Conservation (phyloP, 2,797 vertebrate species). For the Rhinella marina region DNA sequence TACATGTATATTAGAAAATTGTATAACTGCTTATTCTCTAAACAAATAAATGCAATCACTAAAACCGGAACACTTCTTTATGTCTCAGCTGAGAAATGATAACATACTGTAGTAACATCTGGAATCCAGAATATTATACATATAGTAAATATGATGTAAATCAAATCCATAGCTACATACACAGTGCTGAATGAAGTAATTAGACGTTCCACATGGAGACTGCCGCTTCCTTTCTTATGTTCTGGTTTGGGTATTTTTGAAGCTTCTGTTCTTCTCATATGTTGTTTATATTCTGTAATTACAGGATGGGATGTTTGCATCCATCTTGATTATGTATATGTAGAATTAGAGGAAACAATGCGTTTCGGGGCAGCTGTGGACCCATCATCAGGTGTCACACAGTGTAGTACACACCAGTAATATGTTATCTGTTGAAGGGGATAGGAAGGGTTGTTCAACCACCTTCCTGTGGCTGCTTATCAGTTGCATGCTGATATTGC, state of each 20-base stretch:
- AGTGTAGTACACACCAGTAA: too few relatives aligned
- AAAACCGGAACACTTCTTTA: too few relatives aligned
- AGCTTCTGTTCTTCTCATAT: constrained; percentile 23
- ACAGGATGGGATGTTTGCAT: constrained; percentile 45
- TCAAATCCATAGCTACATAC: constrained; percentile 11
- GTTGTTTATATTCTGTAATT: constrained; percentile 47
- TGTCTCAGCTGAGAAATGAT: background rate
- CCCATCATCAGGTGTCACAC: background rate
- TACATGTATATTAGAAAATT: too few relatives aligned
- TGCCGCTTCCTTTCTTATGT: constrained; percentile 1
- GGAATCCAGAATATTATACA: constrained; percentile 35
- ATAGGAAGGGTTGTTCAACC: background rate
- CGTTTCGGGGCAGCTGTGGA: background rate
- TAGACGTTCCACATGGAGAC: constrained; percentile 24
- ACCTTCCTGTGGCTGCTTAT: background rate
- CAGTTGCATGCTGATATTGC: background rate
- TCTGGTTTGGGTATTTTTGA: background rate
- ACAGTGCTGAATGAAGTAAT: background rate
- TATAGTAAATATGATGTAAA: constrained; percentile 44
- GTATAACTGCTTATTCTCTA: too few relatives aligned
- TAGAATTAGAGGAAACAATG: background rate
- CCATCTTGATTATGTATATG: constrained; percentile 39
- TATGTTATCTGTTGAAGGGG: background rate
- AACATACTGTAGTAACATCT: constrained; percentile 43
- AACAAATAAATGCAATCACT: too few relatives aligned